These are phyloP conservation scores for Scaptomyza tumidula DNA, from an alignment of 2,888 invertebrate species.

Conservation along the genomic window DNA sequence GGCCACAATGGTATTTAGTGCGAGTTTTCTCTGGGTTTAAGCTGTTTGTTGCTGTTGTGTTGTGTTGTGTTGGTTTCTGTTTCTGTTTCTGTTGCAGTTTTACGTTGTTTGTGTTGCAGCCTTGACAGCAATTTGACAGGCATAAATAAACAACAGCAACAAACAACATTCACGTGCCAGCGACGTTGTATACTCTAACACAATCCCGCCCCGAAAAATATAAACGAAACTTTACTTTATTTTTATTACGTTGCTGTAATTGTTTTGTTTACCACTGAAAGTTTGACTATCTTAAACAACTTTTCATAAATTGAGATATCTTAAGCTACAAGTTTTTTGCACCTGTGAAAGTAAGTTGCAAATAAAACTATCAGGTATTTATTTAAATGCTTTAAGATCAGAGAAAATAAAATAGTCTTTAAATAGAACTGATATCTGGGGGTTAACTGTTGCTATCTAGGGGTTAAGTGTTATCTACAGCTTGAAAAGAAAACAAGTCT, in stretches of 20 bases:
- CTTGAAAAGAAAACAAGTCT: conserved; percentile 1
- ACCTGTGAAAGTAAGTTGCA: not conserved
- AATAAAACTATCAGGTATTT: not conserved
- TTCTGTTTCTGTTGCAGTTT: conserved; percentile 25
- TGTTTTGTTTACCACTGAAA: conserved; percentile 8
- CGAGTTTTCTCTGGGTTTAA: conserved; percentile 10
- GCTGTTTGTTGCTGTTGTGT: conserved; percentile 21
- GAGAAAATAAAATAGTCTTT: not conserved
- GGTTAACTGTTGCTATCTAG: conserved; percentile 6
- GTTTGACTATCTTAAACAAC: not conserved
- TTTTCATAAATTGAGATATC: not conserved
- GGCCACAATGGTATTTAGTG: conserved; percentile 44
- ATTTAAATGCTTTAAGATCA: not conserved
- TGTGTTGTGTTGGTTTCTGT: no score
- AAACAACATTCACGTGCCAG: conserved; percentile 7
- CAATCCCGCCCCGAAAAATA: not conserved
- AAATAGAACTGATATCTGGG: not conserved
- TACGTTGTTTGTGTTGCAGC: conserved; percentile 33
- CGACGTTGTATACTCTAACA: conserved; percentile 23
- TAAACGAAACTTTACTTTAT: not conserved
- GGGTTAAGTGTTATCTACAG: conserved; percentile 6
- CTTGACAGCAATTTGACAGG: conserved; percentile 77
- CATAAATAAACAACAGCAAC: conserved; percentile 55
- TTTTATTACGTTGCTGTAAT: conserved; percentile 4
- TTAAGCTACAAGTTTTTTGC: not conserved